A percentile compares a stretch with the other conserved stretches of the same genome.
Conservation (phyloP, 2,113 vertebrate genomes). For the Copsychus sechellarum region DNA sequence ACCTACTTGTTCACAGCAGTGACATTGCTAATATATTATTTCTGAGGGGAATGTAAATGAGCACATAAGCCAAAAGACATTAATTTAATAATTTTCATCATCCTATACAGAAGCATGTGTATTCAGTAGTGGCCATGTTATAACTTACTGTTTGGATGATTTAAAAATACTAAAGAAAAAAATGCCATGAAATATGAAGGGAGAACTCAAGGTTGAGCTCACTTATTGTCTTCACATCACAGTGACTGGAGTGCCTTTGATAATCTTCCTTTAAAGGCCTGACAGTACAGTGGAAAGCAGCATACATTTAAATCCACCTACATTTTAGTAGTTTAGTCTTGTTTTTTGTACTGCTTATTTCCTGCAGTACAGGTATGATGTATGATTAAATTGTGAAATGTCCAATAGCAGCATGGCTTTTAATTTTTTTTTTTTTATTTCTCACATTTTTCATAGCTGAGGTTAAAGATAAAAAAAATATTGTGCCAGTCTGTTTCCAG, state of each 20-base stretch:
- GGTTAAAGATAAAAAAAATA: background rate
- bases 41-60: slow-evolving; percentile 33
- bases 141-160: background rate
- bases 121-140: background rate
- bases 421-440: background rate
- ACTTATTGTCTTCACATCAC: background rate
- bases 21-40: background rate
- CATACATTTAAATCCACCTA: background rate
- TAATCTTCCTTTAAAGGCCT: background rate
- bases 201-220: background rate
- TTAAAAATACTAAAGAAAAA: background rate
- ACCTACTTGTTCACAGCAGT: background rate
- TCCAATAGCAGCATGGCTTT: background rate
- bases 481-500: background rate
- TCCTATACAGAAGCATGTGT: background rate
- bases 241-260: background rate
- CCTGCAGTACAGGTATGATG: background rate
- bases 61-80: background rate
- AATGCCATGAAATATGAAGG: background rate
- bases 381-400: background rate
- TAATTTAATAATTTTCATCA: background rate
- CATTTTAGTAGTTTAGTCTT: background rate
- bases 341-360: background rate
- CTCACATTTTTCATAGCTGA: background rate
- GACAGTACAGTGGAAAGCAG: background rate